Conservation (phyloP, 2,797 vertebrate species). For the Chaetophractus vellerosus region DNA sequence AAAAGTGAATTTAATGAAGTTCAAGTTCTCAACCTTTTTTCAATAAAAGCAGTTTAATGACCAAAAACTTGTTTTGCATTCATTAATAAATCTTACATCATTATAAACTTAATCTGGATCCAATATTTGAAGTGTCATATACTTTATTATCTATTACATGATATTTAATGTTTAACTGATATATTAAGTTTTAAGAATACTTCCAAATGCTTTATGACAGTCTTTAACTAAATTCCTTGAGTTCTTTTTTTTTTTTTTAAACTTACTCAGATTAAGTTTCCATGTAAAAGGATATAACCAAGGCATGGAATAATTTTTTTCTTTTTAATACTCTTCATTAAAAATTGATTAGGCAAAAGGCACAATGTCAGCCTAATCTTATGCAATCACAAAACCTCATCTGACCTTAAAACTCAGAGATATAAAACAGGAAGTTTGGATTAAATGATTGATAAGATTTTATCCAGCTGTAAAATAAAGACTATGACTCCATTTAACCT, state of each 20-base stretch:
- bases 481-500: background rate
- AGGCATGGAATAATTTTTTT: background rate
- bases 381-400: constrained; percentile 11
- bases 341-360: background rate
- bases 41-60: constrained; percentile 42
- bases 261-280: no score
- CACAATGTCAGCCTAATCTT: background rate
- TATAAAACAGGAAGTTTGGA: background rate
- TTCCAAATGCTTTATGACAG: no score
- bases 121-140: no score
- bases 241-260: no score
- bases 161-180: no score
- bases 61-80: constrained; percentile 7
- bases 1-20: constrained; percentile 29
- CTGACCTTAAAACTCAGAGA: constrained; percentile 22
- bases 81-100: constrained; percentile 22
- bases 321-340: constrained; percentile 26
- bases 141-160: no score
- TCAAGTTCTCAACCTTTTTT: constrained; percentile 47
- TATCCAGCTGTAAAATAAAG: constrained; percentile 50
- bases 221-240: no score
- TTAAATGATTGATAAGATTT: background rate
- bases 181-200: no score
- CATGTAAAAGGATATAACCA: constrained; percentile 28
- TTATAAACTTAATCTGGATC: background rate